Conservation (phyloP, 1,140 invertebrate species). For the Rhopalosiphum padi region DNA sequence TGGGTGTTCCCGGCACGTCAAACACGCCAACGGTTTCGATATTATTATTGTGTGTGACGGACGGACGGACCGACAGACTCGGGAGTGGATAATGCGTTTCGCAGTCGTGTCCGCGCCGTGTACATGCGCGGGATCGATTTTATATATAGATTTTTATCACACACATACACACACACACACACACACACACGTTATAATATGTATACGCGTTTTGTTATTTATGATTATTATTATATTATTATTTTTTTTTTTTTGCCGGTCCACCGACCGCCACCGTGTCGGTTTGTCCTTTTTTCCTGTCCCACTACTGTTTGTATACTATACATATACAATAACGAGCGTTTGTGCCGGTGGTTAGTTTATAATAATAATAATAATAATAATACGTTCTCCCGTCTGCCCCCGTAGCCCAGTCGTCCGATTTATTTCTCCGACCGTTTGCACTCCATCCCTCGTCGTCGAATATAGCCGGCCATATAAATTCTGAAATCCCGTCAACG, state of each 20-base stretch:
- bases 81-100: slow-evolving; percentile 24
- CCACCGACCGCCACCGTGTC: background rate
- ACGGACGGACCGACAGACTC: too few relatives aligned
- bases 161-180: background rate
- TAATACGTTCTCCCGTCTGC: background rate
- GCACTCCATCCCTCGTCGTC: background rate
- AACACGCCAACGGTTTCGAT: slow-evolving; percentile 35
- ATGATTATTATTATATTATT: background rate
- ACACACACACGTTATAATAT: background rate
- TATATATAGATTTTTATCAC: background rate
- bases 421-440: background rate
- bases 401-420: background rate
- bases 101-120: background rate
- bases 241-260: background rate
- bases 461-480: background rate
- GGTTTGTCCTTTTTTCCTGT: background rate
- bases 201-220: background rate
- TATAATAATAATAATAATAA: background rate
- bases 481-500: background rate
- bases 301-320: background rate
- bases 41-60: background rate
- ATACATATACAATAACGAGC: background rate
- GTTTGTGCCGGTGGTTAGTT: background rate
- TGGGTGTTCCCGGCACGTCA: slow-evolving; percentile 54
- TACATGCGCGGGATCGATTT: background rate